Evolutionary conservation across 2,113 vertebrate species (phyloP), one percentile per base, ranked within the genome.

Genomic region (Oryzias woworae): DNA sequence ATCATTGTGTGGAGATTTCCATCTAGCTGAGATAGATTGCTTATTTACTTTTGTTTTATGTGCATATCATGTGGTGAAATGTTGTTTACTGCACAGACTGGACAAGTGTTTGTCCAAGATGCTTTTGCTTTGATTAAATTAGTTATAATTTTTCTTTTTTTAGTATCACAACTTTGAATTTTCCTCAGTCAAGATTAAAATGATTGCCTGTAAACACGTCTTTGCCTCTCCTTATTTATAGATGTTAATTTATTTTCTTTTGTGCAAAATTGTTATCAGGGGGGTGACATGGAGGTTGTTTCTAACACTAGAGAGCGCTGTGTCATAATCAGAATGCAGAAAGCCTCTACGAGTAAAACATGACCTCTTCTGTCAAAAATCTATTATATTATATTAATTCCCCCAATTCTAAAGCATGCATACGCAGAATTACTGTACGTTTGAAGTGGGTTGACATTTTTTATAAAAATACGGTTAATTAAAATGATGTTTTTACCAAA

Each of bases 31-130:
- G 64, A 72, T 61, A 69, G 64, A 72, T 57, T 82, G 70, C 63
- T 83, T 55, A 72, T 85, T 74, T 87, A 73, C 87, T 62, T 85
- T 71, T 31, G 76, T 82, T 85, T 81, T 84, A 78, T 90, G 79
- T 89, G 87, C 65, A 90, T 85, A 87, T 78, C 84, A 80, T 77
- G 79, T 84, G 79, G 91, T 91, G 89, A 78, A 80, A 78, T 90
- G 91, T 92, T 90, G 84, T 89, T 88, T 75, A 87, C 85, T 77
- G 71, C 79, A 62, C 84, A 81, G 79, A 84, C 80, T 75, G 70
- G 66, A 81, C 70, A 57, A 75, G 64, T 64, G 49, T 62, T 48
- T 24, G 56, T 76, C 75, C 61, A 54, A 58, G 53, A 73, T 74
- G 71, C 74, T 80, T 77, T 52, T 61, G 24, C 63, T 64, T 53